Conservation (phyloP, 2,888 invertebrate genomes). For the Hipparchia semele region DNA sequence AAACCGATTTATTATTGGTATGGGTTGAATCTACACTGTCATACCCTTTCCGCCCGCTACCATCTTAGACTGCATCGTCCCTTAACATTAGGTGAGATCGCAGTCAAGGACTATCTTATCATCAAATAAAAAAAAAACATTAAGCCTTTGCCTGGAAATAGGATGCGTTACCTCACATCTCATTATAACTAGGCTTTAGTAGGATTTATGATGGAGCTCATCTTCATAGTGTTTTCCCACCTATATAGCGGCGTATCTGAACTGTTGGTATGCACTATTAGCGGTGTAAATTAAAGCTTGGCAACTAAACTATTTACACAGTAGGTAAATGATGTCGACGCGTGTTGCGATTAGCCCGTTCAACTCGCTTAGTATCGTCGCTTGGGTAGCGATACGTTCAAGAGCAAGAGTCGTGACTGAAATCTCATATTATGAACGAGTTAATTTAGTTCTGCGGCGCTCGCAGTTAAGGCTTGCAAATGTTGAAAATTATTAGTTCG, state of each 20-base stretch:
- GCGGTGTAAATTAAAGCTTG: neutral
- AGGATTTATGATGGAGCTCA: neutral
- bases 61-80: no score
- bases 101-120: no score
- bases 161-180: no score
- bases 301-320: conserved; percentile 38
- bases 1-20: no score
- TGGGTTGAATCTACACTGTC: no score
- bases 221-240: no score
- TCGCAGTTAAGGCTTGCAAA: conserved; percentile 30
- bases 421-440: conserved; percentile 64
- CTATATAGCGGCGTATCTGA: neutral
- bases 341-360: conserved; percentile 66
- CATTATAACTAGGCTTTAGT: no score
- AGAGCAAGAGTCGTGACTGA: conserved; percentile 59
- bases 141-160: no score
- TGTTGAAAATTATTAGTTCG: conserved; percentile 23
- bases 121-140: no score
- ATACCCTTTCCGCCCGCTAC: no score
- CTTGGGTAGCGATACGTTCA: conserved; percentile 56
- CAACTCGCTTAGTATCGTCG: conserved; percentile 49
- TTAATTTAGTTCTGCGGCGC: conserved; percentile 54
- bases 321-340: conserved; percentile 56
- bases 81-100: no score
- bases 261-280: neutral